Conservation (phyloP, 1,140 invertebrate genomes). For the Drosophila repleta region DNA sequence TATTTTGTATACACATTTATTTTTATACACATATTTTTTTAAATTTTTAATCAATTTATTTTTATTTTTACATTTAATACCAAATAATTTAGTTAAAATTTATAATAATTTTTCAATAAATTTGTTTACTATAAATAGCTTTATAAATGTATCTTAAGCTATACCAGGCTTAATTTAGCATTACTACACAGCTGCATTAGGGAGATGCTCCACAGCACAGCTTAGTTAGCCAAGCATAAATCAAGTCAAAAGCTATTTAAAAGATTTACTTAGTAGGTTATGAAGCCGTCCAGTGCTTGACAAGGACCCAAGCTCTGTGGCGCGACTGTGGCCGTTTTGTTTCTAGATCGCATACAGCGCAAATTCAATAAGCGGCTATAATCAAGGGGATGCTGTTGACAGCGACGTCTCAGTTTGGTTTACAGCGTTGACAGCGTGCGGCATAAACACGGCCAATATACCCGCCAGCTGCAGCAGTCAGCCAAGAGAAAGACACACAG, state of each 20-base stretch:
- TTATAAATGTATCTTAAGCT: too few species aligned
- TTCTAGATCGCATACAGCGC: slow-evolving; percentile 34
- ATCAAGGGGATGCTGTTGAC: slow-evolving; percentile 48
- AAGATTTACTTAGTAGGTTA: slow-evolving; percentile 8
- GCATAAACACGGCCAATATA: slow-evolving; percentile 70
- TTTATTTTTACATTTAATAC: too few species aligned
- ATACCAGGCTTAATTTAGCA: too few species aligned
- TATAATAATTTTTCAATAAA: too few species aligned
- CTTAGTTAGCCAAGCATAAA: neutral
- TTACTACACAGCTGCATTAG: neutral
- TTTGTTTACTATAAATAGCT: too few species aligned
- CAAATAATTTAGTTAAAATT: too few species aligned
- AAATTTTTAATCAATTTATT: too few species aligned
- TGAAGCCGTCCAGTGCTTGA: slow-evolving; percentile 4
- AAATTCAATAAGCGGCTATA: slow-evolving; percentile 50
- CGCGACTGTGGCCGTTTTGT: slow-evolving; percentile 14
- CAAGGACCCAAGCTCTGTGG: neutral
- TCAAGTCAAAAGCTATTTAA: neutral
- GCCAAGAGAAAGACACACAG: neutral
- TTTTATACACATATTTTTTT: too few species aligned
- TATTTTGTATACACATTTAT: too few species aligned
- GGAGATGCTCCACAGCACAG: neutral
- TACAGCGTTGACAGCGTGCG: slow-evolving; percentile 71
- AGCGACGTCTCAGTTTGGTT: slow-evolving; percentile 63
- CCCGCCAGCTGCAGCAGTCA: slow-evolving; percentile 23